A percentile compares a stretch with the other conserved stretches of the same genome.
These are phyloP conservation scores for Glaucidium brasilianum DNA, from an alignment of 2,113 vertebrate genomes.

Conservation along the genomic window DNA sequence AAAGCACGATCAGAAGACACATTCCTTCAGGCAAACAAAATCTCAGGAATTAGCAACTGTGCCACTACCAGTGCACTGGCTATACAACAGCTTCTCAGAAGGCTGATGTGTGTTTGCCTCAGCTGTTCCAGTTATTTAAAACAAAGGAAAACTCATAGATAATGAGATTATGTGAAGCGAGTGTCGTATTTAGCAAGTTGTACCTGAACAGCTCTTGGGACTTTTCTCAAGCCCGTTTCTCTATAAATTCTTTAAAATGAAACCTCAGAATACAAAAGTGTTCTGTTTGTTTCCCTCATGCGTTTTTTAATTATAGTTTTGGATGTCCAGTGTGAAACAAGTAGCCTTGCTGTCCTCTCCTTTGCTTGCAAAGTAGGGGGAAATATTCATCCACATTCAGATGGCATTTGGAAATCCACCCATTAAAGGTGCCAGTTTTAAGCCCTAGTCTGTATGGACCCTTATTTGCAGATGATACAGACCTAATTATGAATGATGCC, in stretches of 20 bases:
- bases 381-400: neutral
- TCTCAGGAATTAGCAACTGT: neutral
- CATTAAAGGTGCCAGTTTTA: neutral
- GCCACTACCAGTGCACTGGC: neutral
- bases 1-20: neutral
- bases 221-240: neutral
- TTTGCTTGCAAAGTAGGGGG: neutral
- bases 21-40: neutral
- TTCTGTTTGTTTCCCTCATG: neutral
- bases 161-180: neutral
- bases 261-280: neutral
- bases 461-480: neutral
- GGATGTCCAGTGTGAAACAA: neutral
- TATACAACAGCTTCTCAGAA: neutral
- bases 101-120: neutral
- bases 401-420: neutral
- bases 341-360: neutral
- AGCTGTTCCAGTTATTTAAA: neutral
- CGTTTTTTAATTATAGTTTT: neutral
- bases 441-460: neutral
- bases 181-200: neutral
- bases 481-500: neutral
- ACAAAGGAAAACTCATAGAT: neutral
- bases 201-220: neutral
- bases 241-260: neutral